Conservation (phyloP, 2,113 vertebrate genomes). For the Paratilapia polleni region DNA sequence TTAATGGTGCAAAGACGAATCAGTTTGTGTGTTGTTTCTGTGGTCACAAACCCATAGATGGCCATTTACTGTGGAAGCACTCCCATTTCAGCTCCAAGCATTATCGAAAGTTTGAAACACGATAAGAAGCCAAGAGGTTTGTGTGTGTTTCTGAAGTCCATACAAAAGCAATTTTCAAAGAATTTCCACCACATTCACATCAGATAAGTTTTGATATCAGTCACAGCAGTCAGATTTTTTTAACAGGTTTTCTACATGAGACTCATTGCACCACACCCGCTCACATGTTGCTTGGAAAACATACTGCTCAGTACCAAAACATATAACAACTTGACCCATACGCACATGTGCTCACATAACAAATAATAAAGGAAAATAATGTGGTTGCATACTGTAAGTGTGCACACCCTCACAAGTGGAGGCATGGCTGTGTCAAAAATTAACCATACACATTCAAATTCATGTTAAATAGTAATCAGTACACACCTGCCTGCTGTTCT, state of each 20-base stretch:
- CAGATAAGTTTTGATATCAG: not conserved
- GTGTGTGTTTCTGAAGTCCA: not conserved
- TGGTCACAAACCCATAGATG: constrained; percentile 4
- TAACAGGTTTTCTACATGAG: not conserved
- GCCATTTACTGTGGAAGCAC: constrained; percentile 4
- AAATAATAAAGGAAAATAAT: not conserved
- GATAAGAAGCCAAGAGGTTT: not conserved
- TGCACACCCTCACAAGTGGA: not conserved
- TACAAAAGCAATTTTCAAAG: constrained; percentile 1
- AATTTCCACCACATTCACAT: not conserved
- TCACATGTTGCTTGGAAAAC: not conserved
- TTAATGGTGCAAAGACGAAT: constrained; percentile 6
- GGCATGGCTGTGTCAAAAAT: not conserved
- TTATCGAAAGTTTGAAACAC: not conserved
- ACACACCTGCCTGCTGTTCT: no score
- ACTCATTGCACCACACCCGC: not conserved
- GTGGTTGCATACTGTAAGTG: not conserved
- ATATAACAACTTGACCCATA: not conserved
- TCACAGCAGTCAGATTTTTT: not conserved
- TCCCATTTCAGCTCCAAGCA: not conserved
- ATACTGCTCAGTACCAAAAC: not conserved
- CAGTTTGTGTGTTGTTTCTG: constrained; percentile 14
- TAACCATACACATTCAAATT: not conserved
- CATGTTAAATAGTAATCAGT: no score
- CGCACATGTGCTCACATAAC: not conserved